Evolutionary conservation across 2,888 invertebrate species (phyloP).

Genomic region (Agrochola macilenta): DNA sequence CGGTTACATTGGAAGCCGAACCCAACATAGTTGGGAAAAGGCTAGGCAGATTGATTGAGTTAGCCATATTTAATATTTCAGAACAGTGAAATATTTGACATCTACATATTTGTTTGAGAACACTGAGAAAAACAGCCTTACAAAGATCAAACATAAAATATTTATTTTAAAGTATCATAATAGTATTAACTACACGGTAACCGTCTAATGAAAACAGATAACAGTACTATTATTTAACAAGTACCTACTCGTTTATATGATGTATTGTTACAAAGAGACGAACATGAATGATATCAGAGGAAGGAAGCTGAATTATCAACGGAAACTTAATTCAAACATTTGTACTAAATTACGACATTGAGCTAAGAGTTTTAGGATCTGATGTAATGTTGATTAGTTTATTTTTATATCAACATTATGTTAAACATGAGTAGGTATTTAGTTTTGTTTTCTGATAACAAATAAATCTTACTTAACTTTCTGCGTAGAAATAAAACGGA

Average conservation of each 20-base stretch:
- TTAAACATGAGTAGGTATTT: not conserved
- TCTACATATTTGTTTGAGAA: too few relatives aligned
- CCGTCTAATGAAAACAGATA: conserved; percentile 52
- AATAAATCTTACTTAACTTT: not conserved
- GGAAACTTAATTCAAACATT: conserved; percentile 78
- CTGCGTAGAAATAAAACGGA: too few relatives aligned
- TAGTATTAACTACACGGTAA: conserved; percentile 28
- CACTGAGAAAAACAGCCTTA: not conserved
- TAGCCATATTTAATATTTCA: too few relatives aligned
- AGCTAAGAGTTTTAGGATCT: conserved; percentile 60
- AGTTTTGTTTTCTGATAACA: not conserved
- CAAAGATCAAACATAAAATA: conserved; percentile 7
- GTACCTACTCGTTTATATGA: not conserved
- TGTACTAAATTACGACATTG: conserved; percentile 61
- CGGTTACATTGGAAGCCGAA: too few relatives aligned
- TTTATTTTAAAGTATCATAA: conserved; percentile 8
- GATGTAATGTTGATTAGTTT: conserved; percentile 31
- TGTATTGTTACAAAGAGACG: conserved; percentile 37
- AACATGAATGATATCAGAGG: conserved; percentile 72
- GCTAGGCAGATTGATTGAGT: too few relatives aligned
- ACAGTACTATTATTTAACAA: conserved; percentile 40
- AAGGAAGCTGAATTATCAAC: conserved; percentile 85
- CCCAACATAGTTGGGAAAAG: too few relatives aligned
- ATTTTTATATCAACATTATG: conserved; percentile 18
- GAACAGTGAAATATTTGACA: too few relatives aligned